A percentile compares a stretch with the other conserved stretches of the same genome.
phyloP scores from a whole-genome alignment of 2,113 vertebrate genomes.

The Azemiops feae region DNA sequence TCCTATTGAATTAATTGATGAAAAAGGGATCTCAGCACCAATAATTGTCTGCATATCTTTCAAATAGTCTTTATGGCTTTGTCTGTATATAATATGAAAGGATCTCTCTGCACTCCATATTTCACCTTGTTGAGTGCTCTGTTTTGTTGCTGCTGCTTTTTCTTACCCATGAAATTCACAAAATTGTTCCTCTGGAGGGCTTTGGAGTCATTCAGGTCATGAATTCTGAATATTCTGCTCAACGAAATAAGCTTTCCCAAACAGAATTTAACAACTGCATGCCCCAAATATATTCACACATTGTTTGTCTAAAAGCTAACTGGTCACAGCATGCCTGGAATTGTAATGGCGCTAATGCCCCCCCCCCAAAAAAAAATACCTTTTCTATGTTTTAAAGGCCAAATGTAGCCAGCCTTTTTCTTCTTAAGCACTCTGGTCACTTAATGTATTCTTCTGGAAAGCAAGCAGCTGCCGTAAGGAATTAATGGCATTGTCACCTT shows the following conservation, averaged over 20 bases:
- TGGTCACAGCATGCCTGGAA: neutral
- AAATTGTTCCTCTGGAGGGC: neutral
- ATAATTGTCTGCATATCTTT: neutral
- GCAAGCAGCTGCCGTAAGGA: rapidly evolving
- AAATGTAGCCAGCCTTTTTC: neutral
- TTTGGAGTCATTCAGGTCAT: constrained; percentile 12
- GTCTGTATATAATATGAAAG: neutral
- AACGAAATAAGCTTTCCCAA: constrained; percentile 5
- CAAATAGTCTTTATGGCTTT: neutral
- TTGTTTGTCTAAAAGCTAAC: neutral
- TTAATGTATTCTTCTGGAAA: neutral
- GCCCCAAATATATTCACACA: neutral
- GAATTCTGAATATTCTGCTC: neutral
- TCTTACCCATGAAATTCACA: neutral
- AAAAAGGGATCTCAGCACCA: neutral
- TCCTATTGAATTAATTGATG: neutral
- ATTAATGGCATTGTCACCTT: neutral
- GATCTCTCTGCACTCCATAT: neutral
- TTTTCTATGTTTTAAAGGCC: neutral
- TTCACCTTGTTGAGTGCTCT: neutral
- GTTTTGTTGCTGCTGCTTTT: neutral
- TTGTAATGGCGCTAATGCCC: neutral
- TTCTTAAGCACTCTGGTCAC: neutral
- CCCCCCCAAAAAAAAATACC: neutral
- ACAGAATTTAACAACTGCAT: neutral